Evolutionary conservation across 2,797 vertebrate species (phyloP).

Genomic region (Percopsis omiscomaycus): DNA sequence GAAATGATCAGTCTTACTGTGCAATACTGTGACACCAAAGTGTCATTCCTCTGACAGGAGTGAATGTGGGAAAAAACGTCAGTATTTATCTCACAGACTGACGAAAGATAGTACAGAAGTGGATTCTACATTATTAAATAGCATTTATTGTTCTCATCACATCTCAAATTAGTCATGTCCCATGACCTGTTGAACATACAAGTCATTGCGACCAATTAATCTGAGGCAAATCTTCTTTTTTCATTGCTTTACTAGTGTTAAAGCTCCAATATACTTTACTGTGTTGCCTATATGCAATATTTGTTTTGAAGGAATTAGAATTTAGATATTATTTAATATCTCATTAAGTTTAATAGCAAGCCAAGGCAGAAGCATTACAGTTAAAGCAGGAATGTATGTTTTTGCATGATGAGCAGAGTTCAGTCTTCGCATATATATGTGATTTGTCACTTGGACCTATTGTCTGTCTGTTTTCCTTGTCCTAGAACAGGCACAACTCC

Average conservation of each 20-base stretch:
- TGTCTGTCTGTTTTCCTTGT: no score
- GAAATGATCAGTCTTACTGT: conserved; percentile 49
- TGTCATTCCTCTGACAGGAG: background rate
- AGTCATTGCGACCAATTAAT: no score
- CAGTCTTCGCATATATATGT: no score
- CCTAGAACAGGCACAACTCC: no score
- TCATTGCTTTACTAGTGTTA: background rate
- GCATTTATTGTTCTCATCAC: background rate
- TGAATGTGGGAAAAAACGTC: background rate
- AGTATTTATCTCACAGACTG: background rate
- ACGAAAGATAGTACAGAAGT: background rate
- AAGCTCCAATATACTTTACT: background rate
- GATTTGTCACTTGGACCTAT: no score
- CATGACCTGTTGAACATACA: background rate
- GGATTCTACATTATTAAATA: background rate
- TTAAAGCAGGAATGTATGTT: no score
- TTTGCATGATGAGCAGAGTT: no score
- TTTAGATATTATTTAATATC: no score
- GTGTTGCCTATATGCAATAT: background rate
- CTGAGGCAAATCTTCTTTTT: background rate
- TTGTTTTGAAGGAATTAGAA: no score
- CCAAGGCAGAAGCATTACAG: no score
- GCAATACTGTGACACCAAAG: conserved; percentile 11
- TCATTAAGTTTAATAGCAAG: no score
- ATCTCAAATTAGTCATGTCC: background rate